These are phyloP conservation scores for Crioceris asparagi DNA, from an alignment of 2,888 invertebrate species.

Conservation along the genomic window DNA sequence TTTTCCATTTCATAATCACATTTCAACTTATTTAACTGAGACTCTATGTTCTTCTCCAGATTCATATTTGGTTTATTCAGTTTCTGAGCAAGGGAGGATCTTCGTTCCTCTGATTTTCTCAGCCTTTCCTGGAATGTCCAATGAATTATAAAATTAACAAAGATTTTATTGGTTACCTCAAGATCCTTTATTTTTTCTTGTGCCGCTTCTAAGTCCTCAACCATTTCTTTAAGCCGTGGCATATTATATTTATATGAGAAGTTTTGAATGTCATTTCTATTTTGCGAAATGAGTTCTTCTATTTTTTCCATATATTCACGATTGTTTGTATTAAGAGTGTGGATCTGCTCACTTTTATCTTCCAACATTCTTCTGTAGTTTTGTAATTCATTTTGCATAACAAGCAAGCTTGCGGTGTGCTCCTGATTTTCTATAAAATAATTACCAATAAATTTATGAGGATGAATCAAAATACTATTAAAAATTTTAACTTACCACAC, in stretches of 20 bases:
- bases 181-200: slow-evolving; percentile 22
- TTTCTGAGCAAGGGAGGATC: slow-evolving; percentile 15
- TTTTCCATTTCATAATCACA: slow-evolving; percentile 17
- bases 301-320: slow-evolving; percentile 27
- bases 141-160: background rate
- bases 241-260: slow-evolving; percentile 28
- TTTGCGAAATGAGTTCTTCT: slow-evolving; percentile 28
- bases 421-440: slow-evolving; percentile 20
- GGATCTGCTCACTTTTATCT: slow-evolving; percentile 27
- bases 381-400: slow-evolving; percentile 26
- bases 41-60: slow-evolving; percentile 14
- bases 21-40: slow-evolving; percentile 14
- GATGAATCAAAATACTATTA: background rate
- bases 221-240: slow-evolving; percentile 29
- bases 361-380: slow-evolving; percentile 23
- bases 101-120: slow-evolving; percentile 17
- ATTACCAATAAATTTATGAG: background rate
- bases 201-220: slow-evolving; percentile 25
- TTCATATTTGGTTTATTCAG: slow-evolving; percentile 15
- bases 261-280: slow-evolving; percentile 27
- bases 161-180: slow-evolving; percentile 8
- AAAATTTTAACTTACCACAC: slow-evolving; percentile 20
- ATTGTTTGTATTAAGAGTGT: slow-evolving; percentile 24
- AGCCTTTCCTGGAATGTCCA: slow-evolving; percentile 11
- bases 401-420: slow-evolving; percentile 22